Evolutionary conservation across 2,113 vertebrate genomes (phyloP).

Genomic region (Eretmodus cyanostictus): DNA sequence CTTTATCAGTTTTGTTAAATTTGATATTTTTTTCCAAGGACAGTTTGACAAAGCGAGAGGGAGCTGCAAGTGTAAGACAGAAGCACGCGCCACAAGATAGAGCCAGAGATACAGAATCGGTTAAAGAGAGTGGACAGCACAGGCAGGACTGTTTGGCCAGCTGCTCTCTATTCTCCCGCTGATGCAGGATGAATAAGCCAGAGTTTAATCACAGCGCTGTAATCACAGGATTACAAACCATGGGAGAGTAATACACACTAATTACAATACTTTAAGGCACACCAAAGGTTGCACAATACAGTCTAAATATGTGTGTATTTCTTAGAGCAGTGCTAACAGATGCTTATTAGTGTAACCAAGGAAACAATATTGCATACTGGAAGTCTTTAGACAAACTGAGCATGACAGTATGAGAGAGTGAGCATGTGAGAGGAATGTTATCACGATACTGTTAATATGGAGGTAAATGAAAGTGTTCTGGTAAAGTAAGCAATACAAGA

Average conservation of each 20-base stretch:
- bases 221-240: slow-evolving; percentile 54
- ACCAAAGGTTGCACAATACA: neutral
- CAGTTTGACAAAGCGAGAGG: neutral
- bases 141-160: slow-evolving; percentile 7
- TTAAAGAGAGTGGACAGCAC: neutral
- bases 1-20: neutral
- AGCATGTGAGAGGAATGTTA: neutral
- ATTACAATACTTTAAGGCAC: slow-evolving; percentile 29
- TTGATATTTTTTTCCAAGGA: neutral
- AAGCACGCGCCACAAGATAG: slow-evolving; percentile 30
- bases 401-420: neutral
- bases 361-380: neutral
- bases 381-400: neutral
- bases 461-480: neutral
- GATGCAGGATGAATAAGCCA: slow-evolving; percentile 26
- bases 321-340: slow-evolving; percentile 16
- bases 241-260: slow-evolving; percentile 39
- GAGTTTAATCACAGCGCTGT: slow-evolving; percentile 50
- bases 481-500: neutral
- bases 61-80: neutral
- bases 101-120: slow-evolving; percentile 14
- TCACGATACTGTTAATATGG: neutral
- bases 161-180: slow-evolving; percentile 5
- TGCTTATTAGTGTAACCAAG: slow-evolving; percentile 18
- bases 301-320: neutral